Evolutionary conservation across 2,888 invertebrate genomes (phyloP).

Genomic region (Vannuccia rotundouncinata): DNA sequence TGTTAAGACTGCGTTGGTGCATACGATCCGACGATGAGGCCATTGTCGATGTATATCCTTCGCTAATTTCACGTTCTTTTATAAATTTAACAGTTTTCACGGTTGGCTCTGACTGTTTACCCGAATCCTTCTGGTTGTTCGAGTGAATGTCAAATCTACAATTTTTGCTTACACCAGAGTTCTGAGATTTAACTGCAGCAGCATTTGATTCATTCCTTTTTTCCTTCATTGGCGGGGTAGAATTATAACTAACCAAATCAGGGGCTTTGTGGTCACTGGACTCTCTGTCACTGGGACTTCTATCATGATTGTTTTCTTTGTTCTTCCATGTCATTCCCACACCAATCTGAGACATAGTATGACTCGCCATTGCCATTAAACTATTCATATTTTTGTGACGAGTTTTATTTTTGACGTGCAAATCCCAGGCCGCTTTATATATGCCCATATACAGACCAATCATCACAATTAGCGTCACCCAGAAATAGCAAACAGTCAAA

Average conservation of each 20-base stretch:
- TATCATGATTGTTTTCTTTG: not conserved
- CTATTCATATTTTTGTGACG: constrained; percentile 6
- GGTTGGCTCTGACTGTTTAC: not conserved
- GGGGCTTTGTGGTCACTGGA: not conserved
- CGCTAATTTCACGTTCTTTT: not conserved
- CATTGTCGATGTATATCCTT: constrained; percentile 1
- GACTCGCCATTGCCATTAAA: constrained; percentile 12
- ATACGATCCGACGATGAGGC: not conserved
- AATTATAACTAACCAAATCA: not conserved
- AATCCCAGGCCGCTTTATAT: constrained; percentile 72
- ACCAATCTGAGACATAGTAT: constrained; percentile 13
- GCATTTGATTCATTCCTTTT: not conserved
- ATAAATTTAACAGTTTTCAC: not conserved
- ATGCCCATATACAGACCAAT: constrained; percentile 92
- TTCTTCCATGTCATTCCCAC: not conserved
- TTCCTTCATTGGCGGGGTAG: not conserved
- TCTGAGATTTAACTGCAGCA: not conserved
- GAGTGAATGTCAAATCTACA: not conserved
- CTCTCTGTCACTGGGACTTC: not conserved
- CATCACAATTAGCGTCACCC: constrained; percentile 89
- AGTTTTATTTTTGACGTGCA: not conserved
- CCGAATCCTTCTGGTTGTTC: not conserved
- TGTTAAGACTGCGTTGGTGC: not conserved
- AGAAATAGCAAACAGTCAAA: constrained; percentile 89
- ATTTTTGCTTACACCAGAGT: not conserved